Conservation (phyloP, 30 jellyfish, hydroid and myxozoan species). For the Turritopsis rubra region DNA sequence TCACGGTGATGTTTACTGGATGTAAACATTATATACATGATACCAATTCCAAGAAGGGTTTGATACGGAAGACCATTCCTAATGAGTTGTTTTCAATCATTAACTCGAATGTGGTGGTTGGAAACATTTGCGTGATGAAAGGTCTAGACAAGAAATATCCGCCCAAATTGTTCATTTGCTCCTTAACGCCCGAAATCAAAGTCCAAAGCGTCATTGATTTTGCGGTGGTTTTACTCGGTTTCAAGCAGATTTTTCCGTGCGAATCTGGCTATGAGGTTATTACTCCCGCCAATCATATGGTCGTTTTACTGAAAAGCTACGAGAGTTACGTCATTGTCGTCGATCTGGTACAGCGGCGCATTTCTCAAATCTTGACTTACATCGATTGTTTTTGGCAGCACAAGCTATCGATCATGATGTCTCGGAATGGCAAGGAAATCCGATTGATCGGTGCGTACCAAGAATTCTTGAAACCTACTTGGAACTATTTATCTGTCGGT, state of each 20-base stretch:
- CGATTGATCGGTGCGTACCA: slow-evolving; percentile 19
- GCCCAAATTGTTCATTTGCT: slow-evolving; percentile 1
- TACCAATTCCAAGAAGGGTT: not conserved
- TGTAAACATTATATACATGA: not conserved
- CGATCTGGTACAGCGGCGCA: slow-evolving; percentile 11
- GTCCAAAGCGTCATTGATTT: slow-evolving; percentile 3
- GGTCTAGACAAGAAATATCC: not conserved
- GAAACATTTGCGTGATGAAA: not conserved
- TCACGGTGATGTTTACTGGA: not conserved
- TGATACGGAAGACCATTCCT: not conserved
- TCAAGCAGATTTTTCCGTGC: slow-evolving; percentile 1
- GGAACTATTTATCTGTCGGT: not conserved
- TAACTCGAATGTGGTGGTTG: not conserved
- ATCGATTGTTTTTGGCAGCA: slow-evolving; percentile 27
- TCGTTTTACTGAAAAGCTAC: not conserved
- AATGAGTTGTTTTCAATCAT: not conserved
- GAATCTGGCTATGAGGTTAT: not conserved
- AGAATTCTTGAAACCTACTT: not conserved
- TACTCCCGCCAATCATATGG: not conserved
- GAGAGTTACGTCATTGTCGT: slow-evolving; percentile 21
- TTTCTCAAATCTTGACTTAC: slow-evolving; percentile 23
- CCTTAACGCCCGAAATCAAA: not conserved
- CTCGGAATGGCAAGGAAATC: slow-evolving; percentile 26
- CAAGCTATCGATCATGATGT: not conserved
- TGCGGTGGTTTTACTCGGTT: not conserved